Evolutionary conservation across 2,113 vertebrate species (phyloP).

Genomic region (Acanthochromis polyacanthus): DNA sequence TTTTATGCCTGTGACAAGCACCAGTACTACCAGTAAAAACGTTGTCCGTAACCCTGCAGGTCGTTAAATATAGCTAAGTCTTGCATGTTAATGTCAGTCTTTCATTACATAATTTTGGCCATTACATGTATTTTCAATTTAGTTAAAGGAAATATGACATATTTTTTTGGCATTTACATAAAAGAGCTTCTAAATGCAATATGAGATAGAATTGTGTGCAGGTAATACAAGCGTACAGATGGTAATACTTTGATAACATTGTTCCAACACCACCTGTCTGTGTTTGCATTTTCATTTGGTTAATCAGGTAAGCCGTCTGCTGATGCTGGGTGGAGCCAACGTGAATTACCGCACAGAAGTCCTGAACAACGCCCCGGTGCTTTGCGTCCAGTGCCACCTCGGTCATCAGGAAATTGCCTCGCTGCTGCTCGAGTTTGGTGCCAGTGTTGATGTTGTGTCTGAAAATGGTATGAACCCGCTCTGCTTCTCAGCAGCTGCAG

Average conservation of each 20-base stretch:
- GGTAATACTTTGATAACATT: slow-evolving; percentile 4
- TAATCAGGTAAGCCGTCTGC: slow-evolving; percentile 94
- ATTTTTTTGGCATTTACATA: background rate
- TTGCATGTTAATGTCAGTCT: background rate
- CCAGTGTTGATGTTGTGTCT: slow-evolving; percentile 89
- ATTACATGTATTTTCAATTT: slow-evolving; percentile 1
- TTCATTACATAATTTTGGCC: background rate
- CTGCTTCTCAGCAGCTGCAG: slow-evolving; percentile 92
- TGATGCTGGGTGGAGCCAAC: slow-evolving; percentile 95
- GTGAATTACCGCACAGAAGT: slow-evolving; percentile 97
- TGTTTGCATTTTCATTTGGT: slow-evolving; percentile 11
- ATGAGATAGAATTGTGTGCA: background rate
- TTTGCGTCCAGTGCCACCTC: slow-evolving; percentile 95
- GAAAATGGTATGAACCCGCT: slow-evolving; percentile 94
- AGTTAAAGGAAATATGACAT: background rate
- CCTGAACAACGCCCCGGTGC: slow-evolving; percentile 93
- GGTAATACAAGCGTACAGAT: slow-evolving; percentile 3
- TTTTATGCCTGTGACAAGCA: no score
- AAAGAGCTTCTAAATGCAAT: background rate
- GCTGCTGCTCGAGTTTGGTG: slow-evolving; percentile 92
- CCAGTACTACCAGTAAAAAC: no score
- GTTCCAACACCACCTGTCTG: slow-evolving; percentile 15
- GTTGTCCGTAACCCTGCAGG: no score
- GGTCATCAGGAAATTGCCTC: slow-evolving; percentile 94
- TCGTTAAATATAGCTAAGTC: background rate